Evolutionary conservation across 2,113 vertebrate species (phyloP), one percentile per base, ranked within the genome.

Genomic region (Tonatia bakeri): DNA sequence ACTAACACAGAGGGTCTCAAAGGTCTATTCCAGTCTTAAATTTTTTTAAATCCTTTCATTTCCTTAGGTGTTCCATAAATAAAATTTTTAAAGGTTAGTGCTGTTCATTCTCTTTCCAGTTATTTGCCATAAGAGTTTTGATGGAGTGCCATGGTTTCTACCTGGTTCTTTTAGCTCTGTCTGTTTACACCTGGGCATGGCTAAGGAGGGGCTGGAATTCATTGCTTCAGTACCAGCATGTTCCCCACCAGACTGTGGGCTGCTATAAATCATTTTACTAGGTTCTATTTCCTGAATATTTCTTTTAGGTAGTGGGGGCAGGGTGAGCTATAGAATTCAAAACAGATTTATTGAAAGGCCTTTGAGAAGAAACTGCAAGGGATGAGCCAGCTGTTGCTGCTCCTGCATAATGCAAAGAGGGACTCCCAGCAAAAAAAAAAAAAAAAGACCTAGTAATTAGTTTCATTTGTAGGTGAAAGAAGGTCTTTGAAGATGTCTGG

Each of bases 231-330:
- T 65, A 22, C 96, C 87, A 59, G 97, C 97, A 95, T 97, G 97
- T 96, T 98, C 97, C 97, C 96, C 93, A 94, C 97, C 90, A 95
- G 96, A 98, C 97, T 97, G 95, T 95, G 94, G 97, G 54, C 97
- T 97, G 84, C 95, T 98, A 97, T 98, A 98, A 98, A 98, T 98
- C 98, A 98, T 97, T 98, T 98, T 98, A 95, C 97, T 98, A 98
- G 98, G 98, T 97, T 98, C 98, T 97, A 98, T 98, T 97, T 98
- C 97, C 97, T 98, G 98, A 98, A 96, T 98, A 92, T 94, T 98
- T 96, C 92, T 96, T 94, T 97, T 87, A 91, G 92, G 95, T 54
- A 52, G 81, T 83, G 92, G 94, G 94, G 96, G 81, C 17, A 97
- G 96, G 92, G 95, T 92, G 79, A 94, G 94, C 96, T 87, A 83